Conservation (phyloP, 2,797 vertebrate species). For the Halcyon badia region DNA sequence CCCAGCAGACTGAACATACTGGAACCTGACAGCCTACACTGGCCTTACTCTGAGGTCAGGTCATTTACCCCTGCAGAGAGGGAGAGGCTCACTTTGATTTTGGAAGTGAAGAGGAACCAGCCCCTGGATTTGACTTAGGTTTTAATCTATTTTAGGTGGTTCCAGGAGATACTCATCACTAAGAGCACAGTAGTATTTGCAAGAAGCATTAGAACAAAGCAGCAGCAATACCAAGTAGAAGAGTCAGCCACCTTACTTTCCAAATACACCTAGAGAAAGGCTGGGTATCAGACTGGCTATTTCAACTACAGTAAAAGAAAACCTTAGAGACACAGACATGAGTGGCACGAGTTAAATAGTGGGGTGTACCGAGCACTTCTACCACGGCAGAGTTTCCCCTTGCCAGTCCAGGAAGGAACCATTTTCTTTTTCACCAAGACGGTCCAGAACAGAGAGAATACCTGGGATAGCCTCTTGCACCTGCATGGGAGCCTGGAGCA, state of each 20-base stretch:
- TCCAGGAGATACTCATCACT: background rate
- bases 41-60: background rate
- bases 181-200: conserved; percentile 7
- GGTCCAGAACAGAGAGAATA: conserved; percentile 80
- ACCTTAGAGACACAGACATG: background rate
- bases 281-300: background rate
- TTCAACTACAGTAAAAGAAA: background rate
- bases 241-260: background rate
- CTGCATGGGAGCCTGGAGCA: conserved; percentile 79
- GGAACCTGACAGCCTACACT: background rate
- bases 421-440: conserved; percentile 82
- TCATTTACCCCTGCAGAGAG: background rate
- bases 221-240: background rate
- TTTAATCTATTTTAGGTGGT: background rate
- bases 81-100: background rate
- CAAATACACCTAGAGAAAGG: background rate
- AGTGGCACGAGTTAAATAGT: background rate
- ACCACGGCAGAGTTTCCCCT: conserved; percentile 83
- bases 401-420: conserved; percentile 84
- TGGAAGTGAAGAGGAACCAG: background rate
- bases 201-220: conserved; percentile 20
- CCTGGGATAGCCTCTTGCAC: conserved; percentile 80
- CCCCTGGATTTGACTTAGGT: background rate
- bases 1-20: background rate
- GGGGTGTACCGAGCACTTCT: background rate